phyloP scores from a whole-genome alignment of 2,888 invertebrate genomes.

The Nipponacmea schrenckii region DNA sequence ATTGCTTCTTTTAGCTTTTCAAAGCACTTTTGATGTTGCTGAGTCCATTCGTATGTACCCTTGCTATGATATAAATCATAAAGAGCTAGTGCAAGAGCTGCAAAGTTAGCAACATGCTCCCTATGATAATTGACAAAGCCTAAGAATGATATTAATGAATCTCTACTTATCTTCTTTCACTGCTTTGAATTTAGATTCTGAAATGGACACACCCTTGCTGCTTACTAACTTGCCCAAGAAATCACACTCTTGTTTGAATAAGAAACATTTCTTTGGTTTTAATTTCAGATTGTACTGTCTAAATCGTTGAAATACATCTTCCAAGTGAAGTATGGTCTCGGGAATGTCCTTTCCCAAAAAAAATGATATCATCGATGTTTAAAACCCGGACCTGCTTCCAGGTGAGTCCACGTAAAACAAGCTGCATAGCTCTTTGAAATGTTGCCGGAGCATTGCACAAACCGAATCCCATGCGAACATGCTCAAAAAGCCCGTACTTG shows the following conservation, averaged over 20 bases:
- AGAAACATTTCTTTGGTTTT: slow-evolving; percentile 32
- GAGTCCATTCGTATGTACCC: slow-evolving; percentile 15
- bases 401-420: slow-evolving; percentile 29
- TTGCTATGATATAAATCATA: slow-evolving; percentile 20
- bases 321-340: slow-evolving; percentile 26
- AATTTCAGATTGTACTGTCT: slow-evolving; percentile 23
- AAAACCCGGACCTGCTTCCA: slow-evolving; percentile 34
- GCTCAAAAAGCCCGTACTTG: slow-evolving; percentile 35
- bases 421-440: slow-evolving; percentile 27
- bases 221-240: slow-evolving; percentile 28
- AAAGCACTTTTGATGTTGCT: slow-evolving; percentile 15
- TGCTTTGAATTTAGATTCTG: slow-evolving; percentile 5
- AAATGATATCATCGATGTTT: slow-evolving; percentile 39
- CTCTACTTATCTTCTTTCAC: slow-evolving; percentile 18
- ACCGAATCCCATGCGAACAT: slow-evolving; percentile 33
- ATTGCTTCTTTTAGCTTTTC: slow-evolving; percentile 15
- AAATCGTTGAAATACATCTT: slow-evolving; percentile 19
- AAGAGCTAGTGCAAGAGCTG: slow-evolving; percentile 27
- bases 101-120: slow-evolving; percentile 23
- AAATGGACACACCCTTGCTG: slow-evolving; percentile 18
- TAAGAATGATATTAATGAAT: slow-evolving; percentile 29
- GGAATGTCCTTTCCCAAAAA: slow-evolving; percentile 30
- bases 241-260: slow-evolving; percentile 23
- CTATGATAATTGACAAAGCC: slow-evolving; percentile 37
- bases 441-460: too few relatives aligned